Evolutionary conservation across 35 echinoderm and acorn worm genomes (phyloP), one percentile per base, ranked within the genome.

Genomic region (Nesometra sesokonis): DNA sequence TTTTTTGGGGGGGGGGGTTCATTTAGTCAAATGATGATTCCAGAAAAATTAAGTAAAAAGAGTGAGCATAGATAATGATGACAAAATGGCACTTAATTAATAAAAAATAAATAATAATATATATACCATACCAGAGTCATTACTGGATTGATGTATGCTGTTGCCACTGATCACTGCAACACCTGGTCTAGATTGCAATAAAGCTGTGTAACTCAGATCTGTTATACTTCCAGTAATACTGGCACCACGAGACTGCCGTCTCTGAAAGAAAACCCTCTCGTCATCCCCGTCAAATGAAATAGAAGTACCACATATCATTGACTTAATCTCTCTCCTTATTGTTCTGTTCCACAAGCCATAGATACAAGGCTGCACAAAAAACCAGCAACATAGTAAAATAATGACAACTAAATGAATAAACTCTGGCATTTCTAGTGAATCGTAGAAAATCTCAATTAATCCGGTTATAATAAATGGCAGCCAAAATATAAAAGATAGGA

Each of bases 271-370:
- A 5, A 90, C 76, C 31, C 46, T 57, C 23, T 78, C 86, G 32
- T 97, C 94, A 86, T 97, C 91, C 37, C 90, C 90, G 34, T 92
- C 57, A 67, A 67, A 67, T 19, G 52, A 67, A 17, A 67, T 34
- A 0, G 81, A 83, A 37, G 34, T 83, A 30, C 36, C 34, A 39
- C 34, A 83, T 38, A 83, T 37, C 27, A 83, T 39, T 17, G 34
- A 37, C 8, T 83, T 37, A 19, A 93, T 77, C 78, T 93, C 91
- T 33, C 36, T 81, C 37, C 94, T 82, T 30, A 97, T 87, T 32
- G 88, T 97, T 36, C 86, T 87, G 76, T 93, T 97, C 94, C 94
- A 97, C 5, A 97, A 31, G n/a, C 88, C 94, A 79, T 97, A 97
- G 0, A 97, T 93, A 29, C 83, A 30, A 7, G 94, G 94, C 36